Conservation (phyloP, 2,113 vertebrate genomes). For the Crotalus tigris region DNA sequence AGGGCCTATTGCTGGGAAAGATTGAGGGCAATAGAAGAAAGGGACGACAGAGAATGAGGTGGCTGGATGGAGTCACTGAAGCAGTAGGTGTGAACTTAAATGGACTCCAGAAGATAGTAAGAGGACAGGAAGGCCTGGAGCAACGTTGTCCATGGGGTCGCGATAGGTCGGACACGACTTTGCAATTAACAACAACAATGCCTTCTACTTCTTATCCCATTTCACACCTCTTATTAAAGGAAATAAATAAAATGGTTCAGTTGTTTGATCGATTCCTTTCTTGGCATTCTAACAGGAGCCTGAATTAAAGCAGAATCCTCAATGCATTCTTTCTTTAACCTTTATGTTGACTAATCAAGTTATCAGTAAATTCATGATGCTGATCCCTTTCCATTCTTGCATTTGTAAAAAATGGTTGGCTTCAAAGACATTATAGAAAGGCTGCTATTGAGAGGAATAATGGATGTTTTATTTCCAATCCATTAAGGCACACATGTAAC, state of each 20-base stretch:
- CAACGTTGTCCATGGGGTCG: no score
- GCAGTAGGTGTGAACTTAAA: no score
- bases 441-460: not conserved
- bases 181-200: no score
- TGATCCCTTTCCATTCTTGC: slow-evolving; percentile 37
- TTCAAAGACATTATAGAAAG: slow-evolving; percentile 34
- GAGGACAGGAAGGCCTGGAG: no score
- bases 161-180: no score
- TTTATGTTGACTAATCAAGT: slow-evolving; percentile 47
- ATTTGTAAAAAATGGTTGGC: slow-evolving; percentile 40
- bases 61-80: no score
- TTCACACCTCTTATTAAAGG: not conserved
- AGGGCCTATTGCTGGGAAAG: no score
- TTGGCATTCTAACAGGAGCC: not conserved
- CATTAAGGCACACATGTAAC: not conserved
- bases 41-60: no score
- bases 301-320: slow-evolving; percentile 43
- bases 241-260: not conserved
- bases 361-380: slow-evolving; percentile 46
- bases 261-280: not conserved
- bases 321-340: slow-evolving; percentile 29
- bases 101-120: no score
- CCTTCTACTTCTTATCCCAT: not conserved
- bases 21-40: no score
- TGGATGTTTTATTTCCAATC: slow-evolving; percentile 1